Percentiles rank a stretch among this genome's conserved stretches.
Evolutionary conservation across 2,888 invertebrate species (phyloP).

Genomic region (Ypsolopha sequella): DNA sequence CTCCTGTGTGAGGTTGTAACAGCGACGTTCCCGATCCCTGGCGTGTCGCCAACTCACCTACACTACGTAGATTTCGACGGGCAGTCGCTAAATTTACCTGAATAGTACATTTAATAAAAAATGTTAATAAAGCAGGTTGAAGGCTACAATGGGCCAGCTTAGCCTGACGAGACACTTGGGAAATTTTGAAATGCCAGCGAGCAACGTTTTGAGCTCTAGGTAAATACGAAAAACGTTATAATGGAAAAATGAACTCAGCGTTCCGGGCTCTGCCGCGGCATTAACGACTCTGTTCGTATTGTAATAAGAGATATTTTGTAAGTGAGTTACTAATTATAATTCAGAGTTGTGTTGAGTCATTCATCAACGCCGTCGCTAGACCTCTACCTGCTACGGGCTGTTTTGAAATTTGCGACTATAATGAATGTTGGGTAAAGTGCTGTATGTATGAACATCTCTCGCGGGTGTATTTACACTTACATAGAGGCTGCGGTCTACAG

Average conservation of each 20-base stretch:
- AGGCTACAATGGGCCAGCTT: slow-evolving; percentile 17
- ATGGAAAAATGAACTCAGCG: slow-evolving; percentile 12
- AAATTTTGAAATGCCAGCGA: slow-evolving; percentile 20
- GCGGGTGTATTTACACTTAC: slow-evolving; percentile 8
- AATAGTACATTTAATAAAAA: not conserved
- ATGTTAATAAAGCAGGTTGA: slow-evolving; percentile 15
- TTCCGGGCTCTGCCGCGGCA: not conserved
- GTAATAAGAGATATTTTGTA: slow-evolving; percentile 12
- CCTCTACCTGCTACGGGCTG: slow-evolving; percentile 14
- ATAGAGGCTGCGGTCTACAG: not conserved
- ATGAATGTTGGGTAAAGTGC: slow-evolving; percentile 11
- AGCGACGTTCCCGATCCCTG: not conserved
- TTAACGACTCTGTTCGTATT: slow-evolving; percentile 7
- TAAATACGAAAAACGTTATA: slow-evolving; percentile 15
- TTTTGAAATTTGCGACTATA: slow-evolving; percentile 16
- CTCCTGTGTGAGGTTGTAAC: too few relatives aligned
- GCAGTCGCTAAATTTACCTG: not conserved
- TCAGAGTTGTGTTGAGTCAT: slow-evolving; percentile 15
- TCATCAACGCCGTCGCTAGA: slow-evolving; percentile 19
- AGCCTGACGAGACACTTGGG: slow-evolving; percentile 20
- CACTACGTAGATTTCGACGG: not conserved
- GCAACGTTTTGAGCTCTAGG: slow-evolving; percentile 19
- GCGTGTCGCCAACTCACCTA: slow-evolving; percentile 2
- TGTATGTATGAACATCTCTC: slow-evolving; percentile 9
- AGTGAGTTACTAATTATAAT: slow-evolving; percentile 14